phyloP scores from a whole-genome alignment of 2,113 vertebrate species.

The Grammomys surdaster region DNA sequence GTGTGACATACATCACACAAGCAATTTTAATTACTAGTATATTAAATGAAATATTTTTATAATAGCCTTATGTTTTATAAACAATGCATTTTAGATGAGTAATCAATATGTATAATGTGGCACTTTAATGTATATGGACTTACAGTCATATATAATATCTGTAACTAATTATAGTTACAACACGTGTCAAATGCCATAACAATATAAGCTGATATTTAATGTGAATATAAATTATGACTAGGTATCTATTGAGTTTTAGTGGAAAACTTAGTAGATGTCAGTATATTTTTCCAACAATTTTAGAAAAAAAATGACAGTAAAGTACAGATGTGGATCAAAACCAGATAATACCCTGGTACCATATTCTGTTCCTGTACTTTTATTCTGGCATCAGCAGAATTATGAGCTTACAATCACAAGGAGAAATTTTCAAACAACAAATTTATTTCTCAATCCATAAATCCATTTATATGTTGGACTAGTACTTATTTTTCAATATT shows the following conservation, averaged over 20 bases:
- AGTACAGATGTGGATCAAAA: neutral
- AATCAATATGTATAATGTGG: neutral
- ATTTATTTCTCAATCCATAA: neutral
- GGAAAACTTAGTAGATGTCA: neutral
- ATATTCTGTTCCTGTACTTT: neutral
- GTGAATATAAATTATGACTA: neutral
- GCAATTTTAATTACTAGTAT: neutral
- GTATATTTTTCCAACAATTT: conserved; percentile 13
- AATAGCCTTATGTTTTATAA: neutral
- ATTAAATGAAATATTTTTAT: conserved; percentile 4
- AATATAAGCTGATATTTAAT: neutral
- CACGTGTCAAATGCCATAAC: neutral
- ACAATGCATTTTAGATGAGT: neutral
- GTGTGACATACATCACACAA: neutral
- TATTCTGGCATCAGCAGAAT: conserved; percentile 36
- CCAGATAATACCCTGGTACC: neutral
- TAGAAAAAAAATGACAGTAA: neutral
- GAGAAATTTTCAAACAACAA: neutral
- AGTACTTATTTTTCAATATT: conserved; percentile 66
- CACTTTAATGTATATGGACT: neutral
- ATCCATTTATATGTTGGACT: conserved; percentile 25
- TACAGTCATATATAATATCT: neutral
- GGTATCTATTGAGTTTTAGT: neutral
- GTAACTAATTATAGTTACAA: neutral
- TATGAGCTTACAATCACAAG: neutral